Evolutionary conservation across 2,888 invertebrate species (phyloP), one percentile per base, ranked within the genome.

Genomic region (Chymomyza fuscimana): DNA sequence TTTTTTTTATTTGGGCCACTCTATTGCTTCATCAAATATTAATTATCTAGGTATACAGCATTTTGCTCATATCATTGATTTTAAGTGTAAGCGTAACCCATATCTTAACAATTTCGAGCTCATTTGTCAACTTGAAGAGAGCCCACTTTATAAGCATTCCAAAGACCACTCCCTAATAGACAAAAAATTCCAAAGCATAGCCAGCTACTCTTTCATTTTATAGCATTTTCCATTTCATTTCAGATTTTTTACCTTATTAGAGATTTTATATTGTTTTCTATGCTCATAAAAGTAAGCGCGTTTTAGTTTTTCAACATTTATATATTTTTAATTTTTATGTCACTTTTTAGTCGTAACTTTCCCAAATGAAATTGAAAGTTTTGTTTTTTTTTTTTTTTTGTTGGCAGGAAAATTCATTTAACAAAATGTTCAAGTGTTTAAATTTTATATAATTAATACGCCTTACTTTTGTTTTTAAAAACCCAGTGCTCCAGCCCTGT

Each of bases 161-260:
- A 46, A 46, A 15, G 54, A 40, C 69, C 82, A 70, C 81, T 71
- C 87, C 82, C 76, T 62, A 63, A 6, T 25, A 5, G 36, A 68
- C 51, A 63, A 46, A 64, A 74, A 77, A 78, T 80, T 77, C 78
- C 74, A 66, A 79, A 77, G 77, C 80, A 77, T 40, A 62, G 29
- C 60, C 36, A 9, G 16, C 60, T 63, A 73, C 81, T 74, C 87
- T 83, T 83, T 83, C 83, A 50, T 82, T 87, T 80, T 82, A 81
- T 77, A 82, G 84, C 79, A 63, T 87, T 87, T 87, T 87, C 74
- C 75, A 80, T 83, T 83, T 86, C 75, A 77, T 77, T 82, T 70
- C 69, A 82, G 78, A 81, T 84, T 72, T 73, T 73, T 69, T 40
- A 59, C 32, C 67, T 69, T 70, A 67, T 67, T 16, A 61, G n/a